Conservation (phyloP, 2,113 vertebrate genomes). For the Pseudopodoces humilis region DNA sequence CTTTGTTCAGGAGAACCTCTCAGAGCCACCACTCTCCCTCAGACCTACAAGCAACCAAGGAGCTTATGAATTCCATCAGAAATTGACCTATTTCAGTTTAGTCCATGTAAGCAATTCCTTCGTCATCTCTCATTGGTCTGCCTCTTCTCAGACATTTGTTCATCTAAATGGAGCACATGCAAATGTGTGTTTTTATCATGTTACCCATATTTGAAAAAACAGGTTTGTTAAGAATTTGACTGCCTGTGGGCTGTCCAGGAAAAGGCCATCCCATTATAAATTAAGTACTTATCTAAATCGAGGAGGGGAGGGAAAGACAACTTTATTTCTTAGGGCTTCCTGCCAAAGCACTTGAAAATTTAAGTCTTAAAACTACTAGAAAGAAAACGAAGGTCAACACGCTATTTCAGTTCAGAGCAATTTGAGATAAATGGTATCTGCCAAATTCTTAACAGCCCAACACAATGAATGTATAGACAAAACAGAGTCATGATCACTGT, state of each 20-base stretch:
- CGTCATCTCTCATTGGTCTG: background rate
- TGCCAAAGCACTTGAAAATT: background rate
- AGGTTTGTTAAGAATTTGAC: background rate
- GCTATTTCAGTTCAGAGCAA: background rate
- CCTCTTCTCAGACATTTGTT: background rate
- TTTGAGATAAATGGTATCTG: background rate
- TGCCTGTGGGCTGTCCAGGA: background rate
- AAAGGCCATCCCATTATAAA: background rate
- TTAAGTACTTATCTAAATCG: background rate
- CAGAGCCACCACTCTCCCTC: background rate
- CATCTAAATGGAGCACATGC: background rate
- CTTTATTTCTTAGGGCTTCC: background rate
- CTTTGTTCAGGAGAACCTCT: background rate
- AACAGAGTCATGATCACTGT: background rate
- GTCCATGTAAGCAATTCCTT: background rate
- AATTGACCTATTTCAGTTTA: background rate
- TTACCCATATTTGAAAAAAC: background rate
- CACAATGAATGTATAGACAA: background rate
- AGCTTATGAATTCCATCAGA: background rate
- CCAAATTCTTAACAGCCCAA: background rate
- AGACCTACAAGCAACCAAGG: background rate
- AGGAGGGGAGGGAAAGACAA: background rate
- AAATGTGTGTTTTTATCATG: background rate
- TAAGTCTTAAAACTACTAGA: background rate
- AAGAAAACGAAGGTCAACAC: background rate